Evolutionary conservation across 1,140 invertebrate genomes (phyloP), one percentile per base, ranked within the genome.

Genomic region (Eumeta japonica): DNA sequence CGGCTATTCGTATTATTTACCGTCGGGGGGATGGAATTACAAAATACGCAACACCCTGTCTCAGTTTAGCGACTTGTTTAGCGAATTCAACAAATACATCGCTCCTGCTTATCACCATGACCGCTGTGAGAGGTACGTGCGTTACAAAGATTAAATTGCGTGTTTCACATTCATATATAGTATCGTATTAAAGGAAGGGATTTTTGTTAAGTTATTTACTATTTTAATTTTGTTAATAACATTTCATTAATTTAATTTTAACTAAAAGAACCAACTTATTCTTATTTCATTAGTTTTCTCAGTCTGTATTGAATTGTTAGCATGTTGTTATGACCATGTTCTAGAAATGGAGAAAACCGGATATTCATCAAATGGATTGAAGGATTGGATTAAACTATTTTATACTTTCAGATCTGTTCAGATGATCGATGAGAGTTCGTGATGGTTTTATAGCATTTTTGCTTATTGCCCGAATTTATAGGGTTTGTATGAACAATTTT

Each of bases 361-460:
- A n/a, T n/a, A n/a, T n/a, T n/a, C n/a, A n/a, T n/a, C n/a, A n/a
- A n/a, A n/a, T n/a, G n/a, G n/a, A n/a, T n/a, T n/a, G n/a, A n/a
- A n/a, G n/a, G n/a, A n/a, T n/a, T n/a, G n/a, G n/a, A n/a, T n/a
- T n/a, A n/a, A n/a, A n/a, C n/a, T 86, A 62, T 35, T 24, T 30
- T 38, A 12, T 17, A 10, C 51, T 79, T 80, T 32, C 67, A 94
- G 92, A 62, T 96, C 93, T 13, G 92, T 97, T 19, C 92, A 94
- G 75, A 97, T 97, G 94, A 94, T 77, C 97, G 97, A 80, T 81
- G 94, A 41, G 92, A 97, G 76, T 95, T 97, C 68, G 89, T 95
- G 15, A 85, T 95, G 82, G 88, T 95, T 93, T 97, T 74, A 79
- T 93, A 46, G 85, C 86, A 32, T 95, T 97, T 76, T 93, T 91